A percentile compares a stretch with the other conserved stretches of the same genome.
These are phyloP conservation scores for Lycodopsis pacificus DNA, from an alignment of 2,797 vertebrate species.

Conservation along the genomic window DNA sequence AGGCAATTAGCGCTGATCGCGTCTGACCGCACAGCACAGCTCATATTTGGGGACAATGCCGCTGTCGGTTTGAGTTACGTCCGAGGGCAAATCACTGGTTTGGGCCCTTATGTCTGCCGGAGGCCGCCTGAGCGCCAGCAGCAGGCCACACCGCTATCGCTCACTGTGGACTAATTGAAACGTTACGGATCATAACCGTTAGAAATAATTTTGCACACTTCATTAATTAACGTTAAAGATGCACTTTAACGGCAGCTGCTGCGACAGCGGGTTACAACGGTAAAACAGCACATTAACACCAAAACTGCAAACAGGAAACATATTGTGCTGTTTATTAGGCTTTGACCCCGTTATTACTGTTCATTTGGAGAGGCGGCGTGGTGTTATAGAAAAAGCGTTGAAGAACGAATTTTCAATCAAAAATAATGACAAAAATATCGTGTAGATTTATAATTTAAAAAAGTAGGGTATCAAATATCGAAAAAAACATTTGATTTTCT, in stretches of 20 bases:
- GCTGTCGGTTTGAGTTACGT: constrained; percentile 66
- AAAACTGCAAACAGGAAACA: constrained; percentile 46
- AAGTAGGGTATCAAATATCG: background rate
- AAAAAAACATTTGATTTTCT: background rate
- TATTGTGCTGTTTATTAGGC: constrained; percentile 49
- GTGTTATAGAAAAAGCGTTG: background rate
- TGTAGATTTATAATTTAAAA: background rate
- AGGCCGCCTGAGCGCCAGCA: constrained; percentile 40
- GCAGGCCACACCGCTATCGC: constrained; percentile 51
- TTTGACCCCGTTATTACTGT: constrained; percentile 39
- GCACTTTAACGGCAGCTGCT: constrained; percentile 90
- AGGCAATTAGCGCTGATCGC: constrained; percentile 67
- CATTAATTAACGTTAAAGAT: constrained; percentile 88
- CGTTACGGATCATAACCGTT: constrained; percentile 88
- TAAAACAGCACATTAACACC: constrained; percentile 43
- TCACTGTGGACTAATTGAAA: constrained; percentile 82
- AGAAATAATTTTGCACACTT: constrained; percentile 88
- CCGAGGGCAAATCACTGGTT: constrained; percentile 36
- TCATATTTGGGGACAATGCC: constrained; percentile 51
- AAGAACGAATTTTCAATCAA: background rate
- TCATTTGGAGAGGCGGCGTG: background rate
- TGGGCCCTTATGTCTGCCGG: constrained; percentile 53
- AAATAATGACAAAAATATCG: background rate
- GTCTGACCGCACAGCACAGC: constrained; percentile 46
- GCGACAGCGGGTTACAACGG: constrained; percentile 75